Evolutionary conservation across 2,888 invertebrate species (phyloP).

Genomic region (Cataglyphis livida): DNA sequence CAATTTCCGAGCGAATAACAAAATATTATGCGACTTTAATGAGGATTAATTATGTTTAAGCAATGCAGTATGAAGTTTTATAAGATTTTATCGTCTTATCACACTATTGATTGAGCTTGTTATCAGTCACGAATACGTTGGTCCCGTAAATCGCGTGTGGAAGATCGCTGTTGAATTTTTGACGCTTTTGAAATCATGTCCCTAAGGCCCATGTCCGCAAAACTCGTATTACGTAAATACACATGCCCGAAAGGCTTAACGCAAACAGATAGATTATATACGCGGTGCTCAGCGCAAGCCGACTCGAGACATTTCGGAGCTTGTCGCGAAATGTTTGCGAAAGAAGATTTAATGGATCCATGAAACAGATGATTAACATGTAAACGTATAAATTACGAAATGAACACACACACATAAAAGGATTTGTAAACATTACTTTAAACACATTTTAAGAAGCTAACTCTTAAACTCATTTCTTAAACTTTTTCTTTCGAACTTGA

Average conservation of each 20-base stretch:
- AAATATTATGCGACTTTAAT: conserved; percentile 12
- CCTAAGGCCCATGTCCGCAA: conserved; percentile 28
- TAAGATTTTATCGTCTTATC: not conserved
- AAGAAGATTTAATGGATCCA: conserved; percentile 21
- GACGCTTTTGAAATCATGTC: conserved; percentile 2
- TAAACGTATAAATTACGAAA: conserved; percentile 12
- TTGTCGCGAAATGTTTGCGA: conserved; percentile 7
- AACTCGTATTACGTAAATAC: conserved; percentile 54
- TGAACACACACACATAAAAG: not conserved
- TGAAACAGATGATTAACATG: conserved; percentile 3
- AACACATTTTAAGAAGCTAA: not conserved
- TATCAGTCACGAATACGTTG: conserved; percentile 43
- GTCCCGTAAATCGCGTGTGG: conserved; percentile 17
- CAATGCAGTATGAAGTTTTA: conserved; percentile 21
- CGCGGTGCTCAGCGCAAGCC: not conserved
- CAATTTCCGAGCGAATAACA: not conserved
- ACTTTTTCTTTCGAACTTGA: not conserved
- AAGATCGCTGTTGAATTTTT: conserved; percentile 2
- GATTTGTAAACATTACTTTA: not conserved
- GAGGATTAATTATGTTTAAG: conserved; percentile 17
- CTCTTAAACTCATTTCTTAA: too few relatives aligned
- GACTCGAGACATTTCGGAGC: not conserved
- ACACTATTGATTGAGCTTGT: conserved; percentile 18
- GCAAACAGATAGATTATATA: conserved; percentile 18
- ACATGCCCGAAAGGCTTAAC: conserved; percentile 11